These are phyloP conservation scores for Bergia puertoricense DNA, from an alignment of 92 coral and sea anemone species.

Conservation along the genomic window DNA sequence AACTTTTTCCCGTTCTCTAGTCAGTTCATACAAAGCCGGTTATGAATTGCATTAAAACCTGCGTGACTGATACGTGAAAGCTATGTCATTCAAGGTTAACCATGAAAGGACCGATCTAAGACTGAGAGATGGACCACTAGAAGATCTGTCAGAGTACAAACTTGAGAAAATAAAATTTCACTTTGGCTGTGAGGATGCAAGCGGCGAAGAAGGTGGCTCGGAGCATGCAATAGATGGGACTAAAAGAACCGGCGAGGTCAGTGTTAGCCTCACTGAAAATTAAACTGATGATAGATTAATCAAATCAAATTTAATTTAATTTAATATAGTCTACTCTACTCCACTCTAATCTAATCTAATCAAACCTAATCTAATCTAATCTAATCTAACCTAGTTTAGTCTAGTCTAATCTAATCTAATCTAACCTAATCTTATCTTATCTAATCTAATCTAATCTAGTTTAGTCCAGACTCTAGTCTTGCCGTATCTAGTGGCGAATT, in stretches of 20 bases:
- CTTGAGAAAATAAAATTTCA: slow-evolving; percentile 41
- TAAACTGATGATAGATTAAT: too few species aligned
- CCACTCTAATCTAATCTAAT: too few species aligned
- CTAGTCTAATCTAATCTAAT: too few species aligned
- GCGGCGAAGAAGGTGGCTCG: slow-evolving; percentile 40
- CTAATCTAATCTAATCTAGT: too few species aligned
- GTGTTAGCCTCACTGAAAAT: background rate
- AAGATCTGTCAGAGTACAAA: slow-evolving; percentile 42
- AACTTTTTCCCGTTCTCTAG: background rate
- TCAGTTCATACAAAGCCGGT: background rate
- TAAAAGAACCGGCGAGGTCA: slow-evolving; percentile 51
- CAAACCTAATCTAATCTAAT: too few species aligned
- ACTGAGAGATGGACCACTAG: slow-evolving; percentile 50
- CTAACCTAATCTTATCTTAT: too few species aligned
- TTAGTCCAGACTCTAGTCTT: too few species aligned
- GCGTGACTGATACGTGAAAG: background rate
- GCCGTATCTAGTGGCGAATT: too few species aligned
- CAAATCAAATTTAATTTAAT: too few species aligned
- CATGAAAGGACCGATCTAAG: slow-evolving; percentile 38
- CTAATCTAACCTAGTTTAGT: too few species aligned
- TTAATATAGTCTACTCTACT: too few species aligned
- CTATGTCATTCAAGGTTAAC: slow-evolving; percentile 10
- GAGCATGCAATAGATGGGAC: slow-evolving; percentile 54
- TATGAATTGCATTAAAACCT: background rate
- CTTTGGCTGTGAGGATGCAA: slow-evolving; percentile 52